Conservation (phyloP, 2,888 invertebrate species). For the Hyposoter dolosus region DNA sequence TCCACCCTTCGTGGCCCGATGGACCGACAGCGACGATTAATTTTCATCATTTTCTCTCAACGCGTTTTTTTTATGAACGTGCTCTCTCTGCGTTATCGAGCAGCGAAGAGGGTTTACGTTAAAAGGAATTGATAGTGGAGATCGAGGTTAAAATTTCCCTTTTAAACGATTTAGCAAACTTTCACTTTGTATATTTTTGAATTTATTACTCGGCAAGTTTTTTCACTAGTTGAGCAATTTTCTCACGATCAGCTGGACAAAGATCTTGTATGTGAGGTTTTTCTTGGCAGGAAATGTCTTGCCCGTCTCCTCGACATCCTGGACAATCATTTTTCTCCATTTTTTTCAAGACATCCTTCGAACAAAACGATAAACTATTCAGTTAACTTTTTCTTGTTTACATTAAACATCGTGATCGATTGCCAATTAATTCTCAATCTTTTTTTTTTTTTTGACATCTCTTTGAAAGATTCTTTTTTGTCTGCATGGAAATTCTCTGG, state of each 20-base stretch:
- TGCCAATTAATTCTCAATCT: not conserved
- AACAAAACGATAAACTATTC: not conserved
- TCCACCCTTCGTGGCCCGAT: too few species aligned
- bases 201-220: conserved; percentile 74
- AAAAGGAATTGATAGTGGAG: not conserved
- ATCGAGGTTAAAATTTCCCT: not conserved
- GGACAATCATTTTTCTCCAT: conserved; percentile 68
- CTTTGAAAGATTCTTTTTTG: conserved; percentile 5
- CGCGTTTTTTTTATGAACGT: not conserved
- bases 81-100: not conserved
- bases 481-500: not conserved
- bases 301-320: conserved; percentile 69
- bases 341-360: conserved; percentile 60
- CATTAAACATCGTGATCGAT: not conserved
- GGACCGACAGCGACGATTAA: too few species aligned
- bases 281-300: conserved; percentile 40
- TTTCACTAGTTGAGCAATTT: conserved; percentile 74
- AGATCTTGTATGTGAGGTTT: conserved; percentile 74
- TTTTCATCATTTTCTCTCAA: not conserved
- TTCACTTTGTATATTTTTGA: not conserved
- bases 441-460: conserved; percentile 43
- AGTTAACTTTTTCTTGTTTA: not conserved
- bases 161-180: not conserved
- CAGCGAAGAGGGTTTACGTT: not conserved
- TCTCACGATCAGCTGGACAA: conserved; percentile 75